Conservation (phyloP, 2,797 vertebrate species). For the Esox lucius region DNA sequence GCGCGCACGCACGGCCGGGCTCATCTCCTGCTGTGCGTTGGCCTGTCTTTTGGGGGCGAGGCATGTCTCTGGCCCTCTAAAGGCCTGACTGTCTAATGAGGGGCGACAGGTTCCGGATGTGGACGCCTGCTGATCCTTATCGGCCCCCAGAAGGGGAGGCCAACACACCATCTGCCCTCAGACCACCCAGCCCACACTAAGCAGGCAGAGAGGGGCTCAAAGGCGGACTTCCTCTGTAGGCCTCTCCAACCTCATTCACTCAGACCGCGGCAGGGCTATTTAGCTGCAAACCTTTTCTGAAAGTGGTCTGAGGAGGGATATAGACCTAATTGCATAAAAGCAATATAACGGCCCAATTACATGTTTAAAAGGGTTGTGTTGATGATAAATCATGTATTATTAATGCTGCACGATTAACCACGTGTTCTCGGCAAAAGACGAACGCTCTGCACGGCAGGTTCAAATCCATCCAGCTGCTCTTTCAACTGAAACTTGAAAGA, state of each 20-base stretch:
- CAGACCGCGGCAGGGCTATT: not conserved
- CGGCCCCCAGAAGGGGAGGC: slow-evolving; percentile 38
- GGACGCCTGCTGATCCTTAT: slow-evolving; percentile 51
- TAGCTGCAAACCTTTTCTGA: not conserved
- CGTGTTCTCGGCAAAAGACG: not conserved
- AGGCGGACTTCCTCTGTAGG: not conserved
- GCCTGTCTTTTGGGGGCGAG: slow-evolving; percentile 12
- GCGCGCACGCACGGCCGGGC: not conserved
- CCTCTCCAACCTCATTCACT: not conserved
- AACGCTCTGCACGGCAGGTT: not conserved
- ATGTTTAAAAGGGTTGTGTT: not conserved
- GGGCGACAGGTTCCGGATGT: slow-evolving; percentile 52
- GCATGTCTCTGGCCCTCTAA: slow-evolving; percentile 20
- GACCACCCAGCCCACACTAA: slow-evolving; percentile 45
- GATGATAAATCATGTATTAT: not conserved
- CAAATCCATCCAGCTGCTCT: not conserved
- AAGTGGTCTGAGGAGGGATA: not conserved
- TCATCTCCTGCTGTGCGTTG: not conserved
- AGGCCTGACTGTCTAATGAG: slow-evolving; percentile 51
- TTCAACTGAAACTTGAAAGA: not conserved
- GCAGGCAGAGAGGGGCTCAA: not conserved
- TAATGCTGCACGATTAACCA: not conserved
- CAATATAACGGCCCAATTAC: not conserved
- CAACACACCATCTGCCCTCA: slow-evolving; percentile 52
- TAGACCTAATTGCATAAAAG: not conserved